Evolutionary conservation across 2,797 vertebrate species (phyloP).

Genomic region (Hippoglossus hippoglossus): DNA sequence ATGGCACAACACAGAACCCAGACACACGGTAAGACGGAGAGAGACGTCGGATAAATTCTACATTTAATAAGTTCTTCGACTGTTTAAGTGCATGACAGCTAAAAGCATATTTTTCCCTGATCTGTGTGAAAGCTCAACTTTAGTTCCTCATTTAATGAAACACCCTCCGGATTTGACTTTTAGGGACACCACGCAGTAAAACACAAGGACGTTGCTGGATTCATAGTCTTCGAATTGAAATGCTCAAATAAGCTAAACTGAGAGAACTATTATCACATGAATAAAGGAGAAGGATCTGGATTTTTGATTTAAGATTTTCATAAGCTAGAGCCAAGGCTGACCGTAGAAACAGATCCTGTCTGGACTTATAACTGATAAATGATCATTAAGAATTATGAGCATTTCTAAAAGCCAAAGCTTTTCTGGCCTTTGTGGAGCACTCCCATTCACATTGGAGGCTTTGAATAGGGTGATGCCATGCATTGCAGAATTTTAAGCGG

Average conservation of each 20-base stretch:
- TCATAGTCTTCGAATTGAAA: too few species aligned
- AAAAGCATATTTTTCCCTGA: background rate
- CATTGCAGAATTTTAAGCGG: too few species aligned
- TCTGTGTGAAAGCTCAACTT: background rate
- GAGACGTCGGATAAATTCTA: too few species aligned
- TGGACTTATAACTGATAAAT: background rate
- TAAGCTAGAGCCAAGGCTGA: constrained; percentile 22
- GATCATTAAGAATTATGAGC: too few species aligned
- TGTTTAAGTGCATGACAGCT: background rate
- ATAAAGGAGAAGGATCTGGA: constrained; percentile 26
- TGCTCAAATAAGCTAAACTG: constrained; percentile 12
- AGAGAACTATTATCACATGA: constrained; percentile 52
- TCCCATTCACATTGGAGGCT: too few species aligned
- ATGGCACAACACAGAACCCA: background rate
- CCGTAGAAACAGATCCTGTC: background rate
- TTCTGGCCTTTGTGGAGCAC: too few species aligned
- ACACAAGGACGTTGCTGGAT: too few species aligned
- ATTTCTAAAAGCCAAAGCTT: too few species aligned
- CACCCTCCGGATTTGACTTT: constrained; percentile 28
- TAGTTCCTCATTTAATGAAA: constrained; percentile 37
- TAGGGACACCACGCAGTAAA: constrained; percentile 2
- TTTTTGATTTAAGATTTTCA: constrained; percentile 14
- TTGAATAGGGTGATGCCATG: too few species aligned
- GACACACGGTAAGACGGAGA: too few species aligned
- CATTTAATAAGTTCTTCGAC: background rate